Conservation (phyloP, 1,140 invertebrate species). For the Cydia pomonella region DNA sequence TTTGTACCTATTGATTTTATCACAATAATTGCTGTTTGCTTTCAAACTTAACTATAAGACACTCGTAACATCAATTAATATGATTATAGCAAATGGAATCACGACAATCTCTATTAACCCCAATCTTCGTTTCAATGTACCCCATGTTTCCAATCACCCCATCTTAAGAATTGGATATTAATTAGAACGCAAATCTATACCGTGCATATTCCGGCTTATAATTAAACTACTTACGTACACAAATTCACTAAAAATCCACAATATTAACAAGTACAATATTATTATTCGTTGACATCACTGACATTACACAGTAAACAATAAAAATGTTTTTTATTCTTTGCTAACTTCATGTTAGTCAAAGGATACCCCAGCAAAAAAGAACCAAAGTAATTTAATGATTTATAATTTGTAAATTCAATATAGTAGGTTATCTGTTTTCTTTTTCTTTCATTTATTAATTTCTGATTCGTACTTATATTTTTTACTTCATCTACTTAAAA, state of each 20-base stretch:
- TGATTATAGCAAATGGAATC: too few relatives aligned
- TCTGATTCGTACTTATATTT: too few relatives aligned
- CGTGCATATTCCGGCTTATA: background rate
- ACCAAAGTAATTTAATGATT: background rate
- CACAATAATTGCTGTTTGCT: too few relatives aligned
- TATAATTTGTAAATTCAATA: too few relatives aligned
- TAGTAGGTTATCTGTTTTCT: too few relatives aligned
- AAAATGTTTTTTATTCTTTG: background rate
- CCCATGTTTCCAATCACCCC: background rate
- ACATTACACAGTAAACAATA: background rate
- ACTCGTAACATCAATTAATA: too few relatives aligned
- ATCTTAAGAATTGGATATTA: background rate
- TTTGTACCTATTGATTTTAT: too few relatives aligned
- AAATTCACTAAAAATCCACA: background rate
- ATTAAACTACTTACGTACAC: background rate
- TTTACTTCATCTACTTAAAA: too few relatives aligned
- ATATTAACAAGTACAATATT: background rate
- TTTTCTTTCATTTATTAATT: too few relatives aligned
- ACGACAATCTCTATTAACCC: background rate
- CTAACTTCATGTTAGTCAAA: background rate
- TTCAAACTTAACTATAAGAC: too few relatives aligned
- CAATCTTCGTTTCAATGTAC: background rate
- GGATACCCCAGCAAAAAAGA: background rate
- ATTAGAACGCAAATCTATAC: too few relatives aligned
- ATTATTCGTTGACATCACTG: too few relatives aligned